A percentile compares a stretch with the other conserved stretches of the same genome.
Conservation (phyloP, 2,888 invertebrate species). For the Sphinx pinastri region DNA sequence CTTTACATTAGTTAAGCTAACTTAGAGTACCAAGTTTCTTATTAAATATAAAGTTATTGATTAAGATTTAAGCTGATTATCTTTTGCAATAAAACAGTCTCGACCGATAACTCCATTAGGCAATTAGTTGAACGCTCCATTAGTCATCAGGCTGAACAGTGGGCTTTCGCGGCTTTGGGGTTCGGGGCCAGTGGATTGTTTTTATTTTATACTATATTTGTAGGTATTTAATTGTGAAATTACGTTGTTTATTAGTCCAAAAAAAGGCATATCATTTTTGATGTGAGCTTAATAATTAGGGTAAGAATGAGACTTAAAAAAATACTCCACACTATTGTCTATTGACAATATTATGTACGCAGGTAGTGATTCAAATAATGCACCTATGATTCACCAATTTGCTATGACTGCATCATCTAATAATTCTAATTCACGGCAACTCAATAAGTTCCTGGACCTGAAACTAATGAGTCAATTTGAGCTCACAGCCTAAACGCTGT, state of each 20-base stretch:
- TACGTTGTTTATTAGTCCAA: too few species aligned
- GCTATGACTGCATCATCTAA: too few species aligned
- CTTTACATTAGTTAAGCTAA: background rate
- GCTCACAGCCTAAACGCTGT: too few species aligned
- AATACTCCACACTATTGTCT: too few species aligned
- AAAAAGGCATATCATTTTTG: too few species aligned
- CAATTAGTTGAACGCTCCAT: constrained; percentile 12
- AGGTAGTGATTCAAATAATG: background rate
- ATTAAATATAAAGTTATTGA: background rate
- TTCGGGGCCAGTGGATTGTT: background rate
- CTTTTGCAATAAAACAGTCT: constrained; percentile 3
- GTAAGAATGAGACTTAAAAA: too few species aligned
- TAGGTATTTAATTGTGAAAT: too few species aligned
- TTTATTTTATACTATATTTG: background rate
- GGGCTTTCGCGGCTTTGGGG: background rate
- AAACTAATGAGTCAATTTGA: too few species aligned
- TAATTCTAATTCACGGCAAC: too few species aligned
- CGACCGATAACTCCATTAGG: constrained; percentile 9
- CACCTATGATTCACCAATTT: too few species aligned
- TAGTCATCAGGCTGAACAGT: background rate
- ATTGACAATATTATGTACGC: background rate
- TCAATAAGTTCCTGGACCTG: too few species aligned
- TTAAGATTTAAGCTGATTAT: background rate
- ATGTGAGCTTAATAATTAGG: too few species aligned
- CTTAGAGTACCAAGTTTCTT: background rate